Base-by-base conservation (phyloP, 2,888 invertebrate genomes). In the Nemotelus pantherinus region DNA sequence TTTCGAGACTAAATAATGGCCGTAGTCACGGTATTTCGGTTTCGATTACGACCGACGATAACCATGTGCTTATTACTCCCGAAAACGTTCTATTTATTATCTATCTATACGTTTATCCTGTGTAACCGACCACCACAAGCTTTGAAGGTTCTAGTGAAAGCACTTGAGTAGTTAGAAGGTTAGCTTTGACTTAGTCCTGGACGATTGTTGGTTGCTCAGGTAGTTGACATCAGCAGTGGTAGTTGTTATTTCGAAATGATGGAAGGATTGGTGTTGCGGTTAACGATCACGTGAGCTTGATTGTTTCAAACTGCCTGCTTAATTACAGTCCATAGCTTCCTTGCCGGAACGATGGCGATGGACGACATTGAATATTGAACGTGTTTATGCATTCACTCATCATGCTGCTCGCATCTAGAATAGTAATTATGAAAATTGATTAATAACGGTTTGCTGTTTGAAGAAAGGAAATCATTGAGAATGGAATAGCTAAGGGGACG, bases 361-460 rank as follows among this genome's bases (percentile, higher is more conserved):
- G 41, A n/a, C 50, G 41, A 67, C 25, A 25, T 25, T n/a, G 58
- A 58, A 68, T 68, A 25, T n/a, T 50, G 25, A 50, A 68, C 47
- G 48, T 9, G 10, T 68, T 50, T 25, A 53, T 6, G 39, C 25
- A 50, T 43, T 63, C 25, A 43, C 63, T 9, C n/a, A 25, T 25
- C 50, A 39, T 70, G 7, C 25, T n/a, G 70, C 48, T 74, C 60
- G 25, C 25, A 74, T 63, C 74, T 74, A 25, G 63, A 74, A 74
- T 60, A 39, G 74, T 63, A 74, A 74, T 74, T 74, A 74, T 7
- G n/a, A 55, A 74, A 74, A 74, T 74, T 74, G 63, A 48, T 74
- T 63, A 60, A 48, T 72, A 48, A 47, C 7, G 41, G n/a, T 25
- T 58, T 41, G 67, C 7, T 48, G 25, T 25, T 44, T 65, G n/a